Conservation (phyloP, 2,888 invertebrate species). For the Monopis laevigella region DNA sequence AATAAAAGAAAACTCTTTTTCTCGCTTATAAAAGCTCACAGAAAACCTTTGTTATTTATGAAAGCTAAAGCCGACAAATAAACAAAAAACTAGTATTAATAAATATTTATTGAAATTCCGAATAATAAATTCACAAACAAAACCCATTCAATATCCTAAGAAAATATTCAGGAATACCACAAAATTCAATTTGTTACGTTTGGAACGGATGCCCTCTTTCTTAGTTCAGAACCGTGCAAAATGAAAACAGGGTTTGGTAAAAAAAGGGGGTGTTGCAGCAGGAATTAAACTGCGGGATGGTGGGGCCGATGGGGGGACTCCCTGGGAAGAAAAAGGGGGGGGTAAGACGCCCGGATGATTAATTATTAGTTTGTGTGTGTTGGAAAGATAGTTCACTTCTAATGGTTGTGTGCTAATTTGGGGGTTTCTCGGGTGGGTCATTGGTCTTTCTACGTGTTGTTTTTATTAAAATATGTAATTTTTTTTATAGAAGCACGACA, state of each 20-base stretch:
- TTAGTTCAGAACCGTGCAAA: constrained; percentile 39
- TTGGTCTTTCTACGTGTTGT: too few species aligned
- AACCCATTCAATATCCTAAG: constrained; percentile 51
- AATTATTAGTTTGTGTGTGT: constrained; percentile 67
- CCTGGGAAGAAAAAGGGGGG: constrained; percentile 24
- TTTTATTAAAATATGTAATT: too few species aligned
- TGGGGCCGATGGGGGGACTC: constrained; percentile 27
- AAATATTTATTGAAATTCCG: neutral
- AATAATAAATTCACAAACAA: neutral
- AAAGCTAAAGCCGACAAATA: too few species aligned
- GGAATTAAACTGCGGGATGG: constrained; percentile 53
- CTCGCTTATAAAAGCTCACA: too few species aligned
- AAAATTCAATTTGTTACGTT: constrained; percentile 60
- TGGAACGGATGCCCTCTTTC: constrained; percentile 35
- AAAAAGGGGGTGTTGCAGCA: constrained; percentile 49
- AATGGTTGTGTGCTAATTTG: constrained; percentile 5
- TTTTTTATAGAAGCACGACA: too few species aligned
- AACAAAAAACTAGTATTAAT: too few species aligned
- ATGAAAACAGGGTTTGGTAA: constrained; percentile 53
- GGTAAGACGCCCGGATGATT: constrained; percentile 59
- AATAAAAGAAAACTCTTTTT: too few species aligned
- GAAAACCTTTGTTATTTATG: too few species aligned
- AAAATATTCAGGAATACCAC: constrained; percentile 51
- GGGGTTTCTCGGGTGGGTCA: too few species aligned
- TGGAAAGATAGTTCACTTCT: constrained; percentile 35